Base-by-base conservation (phyloP, 2,888 invertebrate species). In the Oxyscelio sp. region DNA sequence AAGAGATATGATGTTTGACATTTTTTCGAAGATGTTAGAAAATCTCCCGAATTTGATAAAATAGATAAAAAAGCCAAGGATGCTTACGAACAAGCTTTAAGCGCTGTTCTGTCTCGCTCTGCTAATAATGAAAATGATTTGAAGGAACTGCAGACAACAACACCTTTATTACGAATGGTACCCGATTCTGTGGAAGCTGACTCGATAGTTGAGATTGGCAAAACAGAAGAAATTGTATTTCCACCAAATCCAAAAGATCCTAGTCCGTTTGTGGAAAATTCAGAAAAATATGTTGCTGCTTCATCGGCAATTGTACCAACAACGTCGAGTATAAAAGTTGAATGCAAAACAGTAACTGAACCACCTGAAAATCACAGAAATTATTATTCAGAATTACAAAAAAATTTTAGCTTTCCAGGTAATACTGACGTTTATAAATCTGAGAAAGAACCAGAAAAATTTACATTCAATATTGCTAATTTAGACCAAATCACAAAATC, bases 101-200 rank as follows among this genome's bases (percentile, higher is more conserved):
- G 96, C 95, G 95, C 97, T 0, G 97, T 97, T 0, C 93, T 96
- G 87, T 97, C 97, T 0, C 96, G 96, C 88, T 95, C 96, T 54
- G 95, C 95, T 5, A 94, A 95, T 40, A 95, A 96, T 86, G 95
- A 95, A 4, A 95, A 95, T 4, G 93, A 92, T 75, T 93, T 97
- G 63, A 95, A 96, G 89, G 96, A 96, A 87, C 92, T 97, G 0
- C 97, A 96, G 89, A 96, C 96, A 2, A 96, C 95, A 91, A 95
- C 96, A 52, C 97, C 97, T 0, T 94, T 96, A 82, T 95, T 96
- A 0, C 95, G 96, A 90, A 95, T 96, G 54, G 94, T 96, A 22
- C 94, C 93, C 0, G 94, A 93, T 34, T 56, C 77, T 9, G 6
- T 54, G 0, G 88, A 75, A n/a, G 84, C 86, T 0, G 85, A 85